Percentiles rank a stretch among this genome's conserved stretches.
phyloP scores from a whole-genome alignment of 2,797 vertebrate species.

The Rhincodon typus region DNA sequence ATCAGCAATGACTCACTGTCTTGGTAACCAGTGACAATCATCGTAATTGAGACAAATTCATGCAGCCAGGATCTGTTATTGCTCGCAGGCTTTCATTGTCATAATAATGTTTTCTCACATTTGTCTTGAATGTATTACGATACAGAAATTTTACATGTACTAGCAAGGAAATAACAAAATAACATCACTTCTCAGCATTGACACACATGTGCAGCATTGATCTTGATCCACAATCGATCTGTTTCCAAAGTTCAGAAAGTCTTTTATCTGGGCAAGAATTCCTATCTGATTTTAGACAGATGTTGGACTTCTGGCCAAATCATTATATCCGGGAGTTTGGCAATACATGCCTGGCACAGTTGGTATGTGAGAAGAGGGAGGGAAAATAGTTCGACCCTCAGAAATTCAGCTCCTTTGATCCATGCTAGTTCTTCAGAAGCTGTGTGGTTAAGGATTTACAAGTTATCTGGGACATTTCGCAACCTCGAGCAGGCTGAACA shows the following conservation, averaged over 20 bases:
- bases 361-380: too few relatives aligned
- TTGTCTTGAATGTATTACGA: not conserved
- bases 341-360: not conserved
- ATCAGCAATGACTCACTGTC: not conserved
- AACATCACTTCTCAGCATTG: not conserved
- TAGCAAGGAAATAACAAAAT: not conserved
- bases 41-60: not conserved
- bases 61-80: too few relatives aligned
- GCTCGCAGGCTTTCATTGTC: not conserved
- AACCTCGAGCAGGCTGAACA: not conserved
- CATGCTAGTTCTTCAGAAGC: too few relatives aligned
- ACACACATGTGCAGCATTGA: not conserved
- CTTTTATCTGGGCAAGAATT: not conserved
- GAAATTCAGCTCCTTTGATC: not conserved
- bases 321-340: too few relatives aligned
- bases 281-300: not conserved
- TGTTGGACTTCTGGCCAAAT: not conserved
- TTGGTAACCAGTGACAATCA: not conserved
- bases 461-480: not conserved
- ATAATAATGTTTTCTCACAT: not conserved
- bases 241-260: not conserved
- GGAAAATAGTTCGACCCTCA: not conserved
- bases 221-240: not conserved
- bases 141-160: not conserved
- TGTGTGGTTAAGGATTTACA: not conserved